phyloP scores from a whole-genome alignment of 2,888 invertebrate species.

The Brenthis hecate region DNA sequence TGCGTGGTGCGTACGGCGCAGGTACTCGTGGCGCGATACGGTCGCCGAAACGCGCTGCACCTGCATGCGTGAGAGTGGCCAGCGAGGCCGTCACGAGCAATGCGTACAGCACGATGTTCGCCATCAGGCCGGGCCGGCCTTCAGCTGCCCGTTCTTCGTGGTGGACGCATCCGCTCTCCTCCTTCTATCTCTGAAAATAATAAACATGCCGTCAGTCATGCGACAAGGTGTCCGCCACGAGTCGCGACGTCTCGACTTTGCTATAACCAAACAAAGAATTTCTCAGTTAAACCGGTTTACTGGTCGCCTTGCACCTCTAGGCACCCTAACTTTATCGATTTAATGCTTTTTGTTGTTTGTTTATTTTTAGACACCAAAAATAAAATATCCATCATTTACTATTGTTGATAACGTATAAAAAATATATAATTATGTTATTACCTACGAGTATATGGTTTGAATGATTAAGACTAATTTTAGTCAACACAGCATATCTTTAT shows the following conservation, averaged over 20 bases:
- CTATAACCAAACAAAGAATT: slow-evolving; percentile 69
- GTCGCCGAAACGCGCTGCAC: slow-evolving; percentile 69
- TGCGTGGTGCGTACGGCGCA: slow-evolving; percentile 66
- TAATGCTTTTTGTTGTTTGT: slow-evolving; percentile 68
- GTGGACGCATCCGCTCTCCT: slow-evolving; percentile 62
- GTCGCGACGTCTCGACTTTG: slow-evolving; percentile 56
- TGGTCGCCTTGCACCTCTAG: slow-evolving; percentile 65
- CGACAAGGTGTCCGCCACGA: slow-evolving; percentile 48
- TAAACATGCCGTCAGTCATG: slow-evolving; percentile 53
- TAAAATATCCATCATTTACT: too few species aligned
- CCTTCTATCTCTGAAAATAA: slow-evolving; percentile 60
- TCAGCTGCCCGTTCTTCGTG: slow-evolving; percentile 63
- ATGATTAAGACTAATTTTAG: too few species aligned
- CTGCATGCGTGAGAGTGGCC: slow-evolving; percentile 55
- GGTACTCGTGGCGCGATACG: slow-evolving; percentile 72
- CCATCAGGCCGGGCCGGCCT: slow-evolving; percentile 71
- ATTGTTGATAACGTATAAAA: too few species aligned
- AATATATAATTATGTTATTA: too few species aligned
- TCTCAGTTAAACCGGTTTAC: slow-evolving; percentile 69
- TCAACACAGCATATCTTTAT: too few species aligned
- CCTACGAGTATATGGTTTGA: too few species aligned
- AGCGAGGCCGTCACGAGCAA: slow-evolving; percentile 64
- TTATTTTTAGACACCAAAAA: slow-evolving; percentile 49
- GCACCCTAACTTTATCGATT: slow-evolving; percentile 71
- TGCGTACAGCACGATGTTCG: slow-evolving; percentile 60